Percentiles rank a stretch among this genome's conserved stretches.
phyloP scores from a whole-genome alignment of 2,888 invertebrate species.

The Campopleginae sp. region DNA sequence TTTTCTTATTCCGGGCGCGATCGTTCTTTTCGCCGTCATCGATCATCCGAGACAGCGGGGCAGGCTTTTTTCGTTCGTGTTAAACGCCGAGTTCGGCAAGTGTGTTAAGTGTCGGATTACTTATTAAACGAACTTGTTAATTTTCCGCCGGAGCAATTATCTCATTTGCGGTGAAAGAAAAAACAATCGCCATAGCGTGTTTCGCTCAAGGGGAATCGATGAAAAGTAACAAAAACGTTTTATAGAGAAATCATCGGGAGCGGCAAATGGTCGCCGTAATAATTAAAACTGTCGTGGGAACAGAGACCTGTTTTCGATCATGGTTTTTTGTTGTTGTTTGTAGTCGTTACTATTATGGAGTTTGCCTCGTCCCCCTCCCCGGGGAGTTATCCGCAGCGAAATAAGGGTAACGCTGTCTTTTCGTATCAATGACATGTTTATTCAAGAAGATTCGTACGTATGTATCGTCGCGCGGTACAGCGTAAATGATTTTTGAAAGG shows the following conservation, averaged over 20 bases:
- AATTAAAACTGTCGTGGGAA: slow-evolving; percentile 58
- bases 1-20: not conserved
- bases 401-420: slow-evolving; percentile 12
- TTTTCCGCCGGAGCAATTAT: slow-evolving; percentile 44
- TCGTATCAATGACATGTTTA: slow-evolving; percentile 11
- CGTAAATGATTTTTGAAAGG: slow-evolving; percentile 45
- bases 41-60: slow-evolving; percentile 47
- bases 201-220: not conserved
- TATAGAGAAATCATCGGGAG: slow-evolving; percentile 51
- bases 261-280: slow-evolving; percentile 4
- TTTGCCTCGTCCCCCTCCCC: not conserved
- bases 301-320: slow-evolving; percentile 30
- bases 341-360: not conserved
- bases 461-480: slow-evolving; percentile 15
- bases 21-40: slow-evolving; percentile 41
- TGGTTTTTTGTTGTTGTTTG: not conserved
- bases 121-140: slow-evolving; percentile 1
- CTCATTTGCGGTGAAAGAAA: slow-evolving; percentile 23
- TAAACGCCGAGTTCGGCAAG: slow-evolving; percentile 9
- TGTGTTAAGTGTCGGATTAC: slow-evolving; percentile 12
- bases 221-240: slow-evolving; percentile 18
- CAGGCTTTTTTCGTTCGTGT: slow-evolving; percentile 18
- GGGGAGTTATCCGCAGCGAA: not conserved
- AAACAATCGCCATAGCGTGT: slow-evolving; percentile 27
- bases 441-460: slow-evolving; percentile 44